Evolutionary conservation across 2,888 invertebrate species (phyloP), one percentile per base, ranked within the genome.

Genomic region (Drepana falcataria): DNA sequence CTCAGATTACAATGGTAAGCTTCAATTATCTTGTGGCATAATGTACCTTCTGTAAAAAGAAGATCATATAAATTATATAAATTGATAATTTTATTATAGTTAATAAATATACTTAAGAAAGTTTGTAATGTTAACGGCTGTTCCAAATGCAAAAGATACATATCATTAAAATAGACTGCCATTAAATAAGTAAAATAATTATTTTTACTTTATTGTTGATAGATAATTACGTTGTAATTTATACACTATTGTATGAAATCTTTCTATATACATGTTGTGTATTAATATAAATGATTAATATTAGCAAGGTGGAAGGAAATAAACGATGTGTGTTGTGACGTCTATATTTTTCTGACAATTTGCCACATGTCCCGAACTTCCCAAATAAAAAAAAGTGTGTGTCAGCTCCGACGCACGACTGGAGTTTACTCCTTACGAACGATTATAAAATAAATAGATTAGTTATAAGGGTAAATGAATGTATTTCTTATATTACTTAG

Each of bases 221-320:
- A 87, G 86, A 74, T 83, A 79, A 74, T 75, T 86, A 89, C 85
- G 74, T 71, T 81, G 75, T 83, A 83, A 84, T 83, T 51, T 89
- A 90, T 91, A 90, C 88, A 91, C 89, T 90, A 90, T 91, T 90
- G 89, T 90, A 90, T 89, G 87, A 90, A 87, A 81, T 88, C 91
- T 90, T 90, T 90, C 91, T 90, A 91, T 90, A 85, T 90, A 90
- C 91, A 90, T 90, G 90, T 91, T 91, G 90, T 90, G 87, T 89
- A 87, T 82, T 87, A 84, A 80, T 87, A 83, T 87, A 84, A 40
- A 82, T 79, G 85, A 84, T 79, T 81, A 78, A 81, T 62, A 77
- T 75, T 83, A 86, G 82, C 62, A 74, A 57, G 76, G 69, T 73
- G 68, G 68, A 77, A 74, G 75, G 71, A 80, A 87, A 87, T 87